Conservation (phyloP, 2,113 vertebrate species). For the Centropristis striata region DNA sequence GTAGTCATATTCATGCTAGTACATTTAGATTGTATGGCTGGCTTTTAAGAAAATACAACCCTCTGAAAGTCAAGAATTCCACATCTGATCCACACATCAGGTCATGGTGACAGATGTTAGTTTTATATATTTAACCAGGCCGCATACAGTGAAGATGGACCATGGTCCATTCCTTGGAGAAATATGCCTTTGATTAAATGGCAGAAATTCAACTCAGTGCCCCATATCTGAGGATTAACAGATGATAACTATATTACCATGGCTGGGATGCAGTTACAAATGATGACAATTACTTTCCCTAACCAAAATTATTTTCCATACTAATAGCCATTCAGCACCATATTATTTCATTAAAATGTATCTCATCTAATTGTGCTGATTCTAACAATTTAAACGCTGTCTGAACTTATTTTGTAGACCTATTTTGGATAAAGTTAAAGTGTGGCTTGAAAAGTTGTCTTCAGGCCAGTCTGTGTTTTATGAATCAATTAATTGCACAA, state of each 20-base stretch:
- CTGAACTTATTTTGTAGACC: not conserved
- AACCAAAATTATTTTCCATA: not conserved
- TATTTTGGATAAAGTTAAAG: not conserved
- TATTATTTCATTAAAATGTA: not conserved
- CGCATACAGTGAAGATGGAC: not conserved
- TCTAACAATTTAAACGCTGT: not conserved
- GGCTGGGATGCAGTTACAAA: not conserved
- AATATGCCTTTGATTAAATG: not conserved
- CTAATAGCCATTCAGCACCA: not conserved
- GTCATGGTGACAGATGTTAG: not conserved
- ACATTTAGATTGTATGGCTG: not conserved
- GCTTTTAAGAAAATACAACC: not conserved
- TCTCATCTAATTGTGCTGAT: too few species aligned
- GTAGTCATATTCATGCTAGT: not conserved
- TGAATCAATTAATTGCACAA: not conserved
- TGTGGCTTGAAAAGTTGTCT: not conserved
- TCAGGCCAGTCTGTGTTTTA: not conserved
- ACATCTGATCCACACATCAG: not conserved
- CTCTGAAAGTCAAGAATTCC: accelerated
- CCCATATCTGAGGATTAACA: not conserved
- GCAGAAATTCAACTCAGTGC: not conserved
- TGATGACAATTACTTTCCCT: too few species aligned
- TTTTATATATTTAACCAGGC: not conserved
- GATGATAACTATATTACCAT: not conserved
- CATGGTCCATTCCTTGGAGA: not conserved